A percentile compares a stretch with the other conserved stretches of the same genome.
Conservation (phyloP, 2,888 invertebrate genomes). For the Sthenelais limicola region DNA sequence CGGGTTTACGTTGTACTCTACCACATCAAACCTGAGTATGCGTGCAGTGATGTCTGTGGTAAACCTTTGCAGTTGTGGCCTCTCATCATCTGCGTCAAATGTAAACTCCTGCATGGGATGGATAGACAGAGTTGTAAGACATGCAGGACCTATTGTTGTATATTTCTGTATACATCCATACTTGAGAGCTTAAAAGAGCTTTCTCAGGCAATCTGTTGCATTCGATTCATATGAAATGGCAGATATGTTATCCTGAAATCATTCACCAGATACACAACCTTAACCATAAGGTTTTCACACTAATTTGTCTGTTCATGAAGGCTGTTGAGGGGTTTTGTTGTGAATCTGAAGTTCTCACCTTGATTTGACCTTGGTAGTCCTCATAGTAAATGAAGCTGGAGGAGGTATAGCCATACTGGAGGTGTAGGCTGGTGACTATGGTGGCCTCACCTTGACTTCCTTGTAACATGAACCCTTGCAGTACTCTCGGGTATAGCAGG, state of each 20-base stretch:
- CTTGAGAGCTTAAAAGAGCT: too few species aligned
- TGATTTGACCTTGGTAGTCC: conserved; percentile 8
- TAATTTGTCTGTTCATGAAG: too few species aligned
- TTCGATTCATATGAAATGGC: too few species aligned
- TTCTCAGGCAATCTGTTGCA: too few species aligned
- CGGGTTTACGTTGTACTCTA: neutral
- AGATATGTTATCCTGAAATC: too few species aligned
- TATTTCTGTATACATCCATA: too few species aligned
- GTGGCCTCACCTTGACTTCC: neutral
- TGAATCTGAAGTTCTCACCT: too few species aligned
- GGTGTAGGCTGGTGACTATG: neutral
- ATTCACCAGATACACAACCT: too few species aligned
- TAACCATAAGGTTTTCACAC: too few species aligned
- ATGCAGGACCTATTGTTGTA: too few species aligned
- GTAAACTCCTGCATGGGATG: conserved; percentile 14
- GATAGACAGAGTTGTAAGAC: too few species aligned
- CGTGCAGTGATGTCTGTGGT: neutral
- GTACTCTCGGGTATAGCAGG: conserved; percentile 20
- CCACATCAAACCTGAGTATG: neutral
- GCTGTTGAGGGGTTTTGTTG: too few species aligned
- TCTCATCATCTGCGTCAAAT: neutral
- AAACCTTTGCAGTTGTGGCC: conserved; percentile 5
- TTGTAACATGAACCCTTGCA: conserved; percentile 9
- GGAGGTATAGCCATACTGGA: neutral
- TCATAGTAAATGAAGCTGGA: neutral